A percentile compares a stretch with the other conserved stretches of the same genome.
phyloP scores from a whole-genome alignment of 1,140 invertebrate genomes.

The Procambarus virginalis region DNA sequence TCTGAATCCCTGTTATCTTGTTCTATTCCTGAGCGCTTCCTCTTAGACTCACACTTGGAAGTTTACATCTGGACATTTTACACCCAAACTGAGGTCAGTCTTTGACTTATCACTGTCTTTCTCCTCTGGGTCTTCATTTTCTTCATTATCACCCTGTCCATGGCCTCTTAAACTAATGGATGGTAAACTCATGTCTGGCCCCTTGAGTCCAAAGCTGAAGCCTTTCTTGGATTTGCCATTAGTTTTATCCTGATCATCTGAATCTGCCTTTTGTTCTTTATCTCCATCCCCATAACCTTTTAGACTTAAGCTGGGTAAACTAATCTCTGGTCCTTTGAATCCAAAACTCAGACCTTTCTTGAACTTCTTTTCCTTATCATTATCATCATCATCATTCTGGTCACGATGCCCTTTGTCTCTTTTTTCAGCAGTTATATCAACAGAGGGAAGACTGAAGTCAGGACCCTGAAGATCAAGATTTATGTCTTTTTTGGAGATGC shows the following conservation, averaged over 20 bases:
- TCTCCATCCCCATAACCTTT: background rate
- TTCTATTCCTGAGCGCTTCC: background rate
- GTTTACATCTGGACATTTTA: constrained; percentile 35
- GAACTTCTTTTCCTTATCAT: background rate
- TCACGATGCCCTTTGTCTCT: background rate
- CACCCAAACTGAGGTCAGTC: constrained; percentile 37
- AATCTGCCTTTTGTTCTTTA: background rate
- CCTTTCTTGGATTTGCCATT: constrained; percentile 21
- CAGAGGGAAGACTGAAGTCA: background rate
- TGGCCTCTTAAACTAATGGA: constrained; percentile 2
- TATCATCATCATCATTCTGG: background rate
- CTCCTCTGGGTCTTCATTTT: background rate
- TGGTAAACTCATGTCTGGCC: constrained; percentile 40
- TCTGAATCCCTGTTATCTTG: background rate
- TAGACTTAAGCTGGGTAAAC: constrained; percentile 25
- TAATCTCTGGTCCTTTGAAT: constrained; percentile 19
- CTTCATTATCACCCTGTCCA: background rate
- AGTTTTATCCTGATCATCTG: constrained; percentile 4
- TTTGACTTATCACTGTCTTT: background rate
- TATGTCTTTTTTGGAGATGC: background rate
- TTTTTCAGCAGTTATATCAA: background rate
- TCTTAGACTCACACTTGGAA: constrained; percentile 13
- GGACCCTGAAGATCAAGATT: constrained; percentile 22
- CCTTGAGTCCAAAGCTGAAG: constrained; percentile 43
- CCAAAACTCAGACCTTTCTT: constrained; percentile 26